Evolutionary conservation across 2,797 vertebrate genomes (phyloP).

Genomic region (Argyrosomus regius): DNA sequence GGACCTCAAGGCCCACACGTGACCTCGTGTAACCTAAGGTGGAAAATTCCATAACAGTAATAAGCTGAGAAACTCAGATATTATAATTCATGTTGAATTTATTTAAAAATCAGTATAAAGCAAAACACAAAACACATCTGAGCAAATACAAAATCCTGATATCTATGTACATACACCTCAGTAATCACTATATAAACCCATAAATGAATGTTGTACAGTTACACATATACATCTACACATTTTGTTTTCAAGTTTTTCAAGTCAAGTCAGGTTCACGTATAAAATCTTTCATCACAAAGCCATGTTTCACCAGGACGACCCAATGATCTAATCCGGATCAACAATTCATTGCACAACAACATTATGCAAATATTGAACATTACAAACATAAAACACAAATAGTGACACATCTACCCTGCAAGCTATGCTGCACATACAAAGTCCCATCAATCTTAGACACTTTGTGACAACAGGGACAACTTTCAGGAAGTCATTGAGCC

Average conservation of each 20-base stretch:
- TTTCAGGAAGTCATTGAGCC: background rate
- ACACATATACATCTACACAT: background rate
- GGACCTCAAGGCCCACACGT: no score
- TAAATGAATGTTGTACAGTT: background rate
- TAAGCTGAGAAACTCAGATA: background rate
- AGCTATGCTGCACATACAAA: background rate
- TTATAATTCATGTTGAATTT: constrained; percentile 3
- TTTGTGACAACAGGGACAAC: background rate
- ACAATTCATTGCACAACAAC: background rate
- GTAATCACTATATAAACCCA: background rate
- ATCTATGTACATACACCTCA: background rate
- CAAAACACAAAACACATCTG: no score
- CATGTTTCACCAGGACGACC: background rate
- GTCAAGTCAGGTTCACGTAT: background rate
- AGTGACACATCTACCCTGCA: no score
- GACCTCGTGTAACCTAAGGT: no score
- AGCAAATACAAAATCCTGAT: background rate
- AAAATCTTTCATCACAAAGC: background rate
- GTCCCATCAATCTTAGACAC: background rate
- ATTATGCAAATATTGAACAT: background rate
- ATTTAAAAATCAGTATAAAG: background rate
- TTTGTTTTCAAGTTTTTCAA: background rate
- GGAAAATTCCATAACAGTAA: background rate
- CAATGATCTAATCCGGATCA: background rate
- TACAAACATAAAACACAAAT: background rate